Percentiles rank a stretch among this genome's conserved stretches.
Evolutionary conservation across 2,113 vertebrate genomes (phyloP).

Genomic region (Ploceus nigricollis): DNA sequence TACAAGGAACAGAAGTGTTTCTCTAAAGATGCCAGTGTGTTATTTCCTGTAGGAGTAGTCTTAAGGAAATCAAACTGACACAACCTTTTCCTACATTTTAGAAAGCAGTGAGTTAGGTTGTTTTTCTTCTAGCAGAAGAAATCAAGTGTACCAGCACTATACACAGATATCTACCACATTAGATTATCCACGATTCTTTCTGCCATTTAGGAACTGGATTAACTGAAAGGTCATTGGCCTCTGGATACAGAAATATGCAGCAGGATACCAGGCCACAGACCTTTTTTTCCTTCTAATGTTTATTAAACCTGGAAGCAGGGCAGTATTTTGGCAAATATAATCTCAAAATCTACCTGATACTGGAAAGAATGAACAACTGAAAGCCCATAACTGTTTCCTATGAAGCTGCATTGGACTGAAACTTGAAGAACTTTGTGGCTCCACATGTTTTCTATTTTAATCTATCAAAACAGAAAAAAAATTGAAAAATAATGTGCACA

Average conservation of each 20-base stretch:
- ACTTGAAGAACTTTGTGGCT: background rate
- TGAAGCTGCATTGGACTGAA: background rate
- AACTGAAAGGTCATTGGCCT: background rate
- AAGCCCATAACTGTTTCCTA: background rate
- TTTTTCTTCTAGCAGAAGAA: background rate
- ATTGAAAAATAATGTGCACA: background rate
- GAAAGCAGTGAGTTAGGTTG: background rate
- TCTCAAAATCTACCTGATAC: background rate
- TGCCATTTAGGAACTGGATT: background rate
- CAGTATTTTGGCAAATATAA: background rate
- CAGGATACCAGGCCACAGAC: background rate
- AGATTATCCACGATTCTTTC: background rate
- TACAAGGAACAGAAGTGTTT: background rate
- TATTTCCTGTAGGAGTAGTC: background rate
- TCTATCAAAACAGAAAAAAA: background rate
- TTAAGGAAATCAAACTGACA: background rate
- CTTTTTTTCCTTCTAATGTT: background rate
- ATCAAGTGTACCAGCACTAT: background rate
- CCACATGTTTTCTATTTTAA: constrained; percentile 35
- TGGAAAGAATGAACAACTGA: constrained; percentile 24
- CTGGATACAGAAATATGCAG: background rate
- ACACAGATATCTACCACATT: background rate
- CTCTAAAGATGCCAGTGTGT: background rate
- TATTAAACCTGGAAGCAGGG: background rate
- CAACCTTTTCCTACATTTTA: background rate